Evolutionary conservation across 2,113 vertebrate species (phyloP).

Genomic region (Melanerpes formicivorus): DNA sequence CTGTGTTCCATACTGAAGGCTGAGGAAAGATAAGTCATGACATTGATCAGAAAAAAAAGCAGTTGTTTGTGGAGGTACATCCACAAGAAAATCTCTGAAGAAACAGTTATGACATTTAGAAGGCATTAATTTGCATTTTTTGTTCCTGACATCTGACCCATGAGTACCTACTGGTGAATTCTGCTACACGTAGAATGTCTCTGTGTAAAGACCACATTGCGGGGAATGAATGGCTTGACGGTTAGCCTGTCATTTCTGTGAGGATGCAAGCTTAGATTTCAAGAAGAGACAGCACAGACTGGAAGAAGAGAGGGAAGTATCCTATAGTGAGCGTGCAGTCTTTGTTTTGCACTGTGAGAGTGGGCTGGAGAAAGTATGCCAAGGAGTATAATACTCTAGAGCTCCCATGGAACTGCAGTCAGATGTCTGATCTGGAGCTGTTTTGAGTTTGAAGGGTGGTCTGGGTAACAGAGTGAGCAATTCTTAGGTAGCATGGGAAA

Average conservation of each 20-base stretch:
- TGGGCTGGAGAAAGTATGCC: not conserved
- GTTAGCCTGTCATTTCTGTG: not conserved
- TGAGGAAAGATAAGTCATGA: not conserved
- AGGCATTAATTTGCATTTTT: not conserved
- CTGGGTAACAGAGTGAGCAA: not conserved
- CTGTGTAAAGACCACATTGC: not conserved
- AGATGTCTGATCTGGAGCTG: not conserved
- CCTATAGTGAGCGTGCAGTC: not conserved
- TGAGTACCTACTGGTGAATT: not conserved
- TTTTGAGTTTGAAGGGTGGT: not conserved
- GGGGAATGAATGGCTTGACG: not conserved
- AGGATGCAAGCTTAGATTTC: not conserved
- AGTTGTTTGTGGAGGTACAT: not conserved
- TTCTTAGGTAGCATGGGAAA: not conserved
- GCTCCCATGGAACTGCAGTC: not conserved
- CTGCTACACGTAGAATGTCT: rapidly evolving
- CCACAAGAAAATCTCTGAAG: not conserved
- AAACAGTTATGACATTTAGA: not conserved
- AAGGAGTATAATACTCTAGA: not conserved
- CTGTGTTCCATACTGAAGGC: not conserved
- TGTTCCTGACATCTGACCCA: not conserved
- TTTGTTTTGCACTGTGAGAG: not conserved
- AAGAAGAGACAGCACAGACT: not conserved
- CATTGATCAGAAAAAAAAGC: not conserved
- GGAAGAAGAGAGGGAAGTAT: not conserved